Base-by-base conservation (phyloP, 2,888 invertebrate species). In the Lepidocyrtoides sp. region DNA sequence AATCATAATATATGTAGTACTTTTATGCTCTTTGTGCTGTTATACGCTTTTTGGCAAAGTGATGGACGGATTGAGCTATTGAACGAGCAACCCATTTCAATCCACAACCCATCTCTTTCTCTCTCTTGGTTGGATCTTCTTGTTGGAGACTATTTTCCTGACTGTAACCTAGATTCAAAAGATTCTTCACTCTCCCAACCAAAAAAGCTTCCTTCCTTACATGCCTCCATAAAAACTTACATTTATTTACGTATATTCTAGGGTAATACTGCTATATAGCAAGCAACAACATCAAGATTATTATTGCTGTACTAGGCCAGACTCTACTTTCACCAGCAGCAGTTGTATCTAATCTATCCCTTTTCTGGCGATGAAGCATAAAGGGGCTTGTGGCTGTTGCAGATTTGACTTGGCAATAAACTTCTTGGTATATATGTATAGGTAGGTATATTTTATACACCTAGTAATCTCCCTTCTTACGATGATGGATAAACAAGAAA, bases 31-130 rank as follows among this genome's bases (percentile, higher is more conserved):
- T 79, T 17, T 79, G 32, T 57, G 32, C 14, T 77, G 79, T 57
- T 79, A 54, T 41, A 79, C 57, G 79, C 79, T 87, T 87, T 90
- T 91, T 91, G 85, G 85, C 85, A 85, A 91, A 91, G 81, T 85
- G 91, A 91, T 91, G 81, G 91, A 88, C 89, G 85, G 85, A 85
- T 91, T 91, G 91, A 91, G 89, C 84, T 85, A 89, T 91, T 84
- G 91, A 91, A 91, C 91, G 91, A 91, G 85, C 89, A 91, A 85
- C 84, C 91, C 91, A 91, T 91, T 91, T 89, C 91, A 91, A 89
- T 89, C 86, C 54, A 57, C 57, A 75, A 60, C 83, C 60, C 23
- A 36, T 63, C 44, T 44, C 26, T 23, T 10, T 26, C 14, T 29
- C 7, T 32, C 5, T 20, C 51, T 87, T 23, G 54, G 17, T 54